Evolutionary conservation across 2,797 vertebrate genomes (phyloP), one percentile per base, ranked within the genome.

Genomic region (Gymnocypris eckloni): DNA sequence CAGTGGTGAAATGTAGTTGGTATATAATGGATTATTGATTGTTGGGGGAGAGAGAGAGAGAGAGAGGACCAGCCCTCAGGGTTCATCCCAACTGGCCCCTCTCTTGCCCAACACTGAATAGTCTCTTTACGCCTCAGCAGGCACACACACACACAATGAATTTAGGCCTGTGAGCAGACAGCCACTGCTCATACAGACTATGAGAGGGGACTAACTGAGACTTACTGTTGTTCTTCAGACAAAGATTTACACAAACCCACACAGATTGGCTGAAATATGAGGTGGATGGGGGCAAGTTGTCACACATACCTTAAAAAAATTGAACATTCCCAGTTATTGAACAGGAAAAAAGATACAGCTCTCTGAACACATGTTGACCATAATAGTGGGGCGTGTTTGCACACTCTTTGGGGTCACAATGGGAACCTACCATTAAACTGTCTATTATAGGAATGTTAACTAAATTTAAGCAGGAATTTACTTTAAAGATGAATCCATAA

Each of bases 1-100:
- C 86, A 82, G 84, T 86, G 83, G 85, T 94, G 92, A 96, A 95
- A 95, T 96, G 94, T 94, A 95, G 96, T 96, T 96, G 93, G 96
- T 94, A 96, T 94, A 96, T 97, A 97, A 98, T 97, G 96, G 96
- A 96, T 96, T 98, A 98, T 97, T 98, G 98, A 98, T 97, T 93
- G 95, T 94, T 28, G 28, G 28, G 28, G 28, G 28, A 28, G 28
- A 95, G 92, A 94, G 94, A 87, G 84, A 79, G 79, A 95, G 95
- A 94, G 94, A n/a, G n/a, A n/a, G n/a, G 94, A 94, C 94, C 91
- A 91, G 93, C 96, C 97, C 94, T 92, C 88, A 94, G 97, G 97
- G 95, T 93, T 93, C 93, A 95, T 95, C 95, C 93, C 94, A 94
- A 92, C 93, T 94, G 93, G 93, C 93, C 93, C 48, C 94, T 91